Base-by-base conservation (phyloP, 2,888 invertebrate species). In the Hydrotaea cyrtoneurina region DNA sequence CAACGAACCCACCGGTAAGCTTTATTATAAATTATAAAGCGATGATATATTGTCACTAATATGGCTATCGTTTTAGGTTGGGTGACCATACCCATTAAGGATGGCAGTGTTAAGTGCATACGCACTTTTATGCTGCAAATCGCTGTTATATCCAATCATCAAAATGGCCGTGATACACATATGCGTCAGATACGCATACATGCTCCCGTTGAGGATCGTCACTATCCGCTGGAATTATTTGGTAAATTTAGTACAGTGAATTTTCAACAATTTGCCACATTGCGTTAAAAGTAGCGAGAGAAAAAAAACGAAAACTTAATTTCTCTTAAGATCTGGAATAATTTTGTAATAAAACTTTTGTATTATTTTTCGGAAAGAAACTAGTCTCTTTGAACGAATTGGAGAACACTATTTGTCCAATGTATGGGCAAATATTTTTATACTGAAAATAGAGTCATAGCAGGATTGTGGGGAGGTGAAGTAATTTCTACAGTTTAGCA, bases 151-250 rank as follows among this genome's bases (percentile, higher is more conserved):
- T 98, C 98, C 88, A 99, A 99, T 93, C 99, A 99, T 93, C 99
- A 99, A 92, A 99, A 99, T 93, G 99, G 99, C 3, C 93, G 99
- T 85, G 99, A 99, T 91, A 99, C 99, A 0, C 99, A 99, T 90
- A 97, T 99, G 95, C 94, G 99, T 76, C 98, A 98, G 92, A 98
- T 99, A 82, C 97, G 98, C 93, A 96, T 99, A 77, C 97, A 98
- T 91, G 98, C 98, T 71, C 98, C 98, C 0, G 86, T 93, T 88
- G 94, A 95, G 86, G 92, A 93, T 76, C 93, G 94, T 15, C 90
- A 91, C 79, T 91, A 92, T 86, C 91, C 95, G 15, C 93, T 96
- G 21, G 95, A 96, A 88, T 94, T 95, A 87, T 95, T 95, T 89
- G 95, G 96, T 55, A 95, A 95, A 90, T 98, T 97, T 92, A 95